phyloP scores from a whole-genome alignment of 1,140 invertebrate species.

The Samia ricini region DNA sequence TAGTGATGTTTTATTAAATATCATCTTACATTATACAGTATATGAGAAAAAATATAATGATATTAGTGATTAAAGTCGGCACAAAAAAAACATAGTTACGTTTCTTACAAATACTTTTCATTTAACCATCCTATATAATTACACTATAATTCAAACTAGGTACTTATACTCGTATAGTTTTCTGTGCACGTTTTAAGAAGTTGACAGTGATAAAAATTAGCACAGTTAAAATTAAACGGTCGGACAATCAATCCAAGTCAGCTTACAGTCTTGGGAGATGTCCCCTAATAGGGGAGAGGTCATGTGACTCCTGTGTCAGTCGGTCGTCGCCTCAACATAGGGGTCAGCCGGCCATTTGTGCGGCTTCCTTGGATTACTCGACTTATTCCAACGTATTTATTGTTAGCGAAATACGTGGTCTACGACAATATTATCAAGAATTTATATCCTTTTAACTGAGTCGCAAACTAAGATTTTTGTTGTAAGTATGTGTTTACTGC shows the following conservation, averaged over 20 bases:
- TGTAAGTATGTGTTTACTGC: too few species aligned
- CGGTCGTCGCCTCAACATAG: not conserved
- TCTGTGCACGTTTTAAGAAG: not conserved
- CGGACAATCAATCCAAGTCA: not conserved
- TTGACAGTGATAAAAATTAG: not conserved
- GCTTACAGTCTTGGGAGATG: not conserved
- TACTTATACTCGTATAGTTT: not conserved
- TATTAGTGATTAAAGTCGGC: too few species aligned
- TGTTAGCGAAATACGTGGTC: not conserved
- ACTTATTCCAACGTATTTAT: not conserved
- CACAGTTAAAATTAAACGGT: not conserved
- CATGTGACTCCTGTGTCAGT: not conserved
- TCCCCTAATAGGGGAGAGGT: not conserved
- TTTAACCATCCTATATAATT: too few species aligned
- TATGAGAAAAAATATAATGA: too few species aligned
- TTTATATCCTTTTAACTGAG: too few species aligned
- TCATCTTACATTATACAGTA: too few species aligned
- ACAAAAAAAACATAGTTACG: too few species aligned
- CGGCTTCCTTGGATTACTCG: not conserved
- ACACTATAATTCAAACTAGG: too few species aligned
- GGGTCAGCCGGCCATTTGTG: not conserved
- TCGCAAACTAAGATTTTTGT: too few species aligned
- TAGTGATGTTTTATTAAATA: too few species aligned
- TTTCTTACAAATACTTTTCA: too few species aligned
- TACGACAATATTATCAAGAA: too few species aligned